Evolutionary conservation across 1,140 invertebrate genomes (phyloP).

Genomic region (Pseudachorutes palmiensis): DNA sequence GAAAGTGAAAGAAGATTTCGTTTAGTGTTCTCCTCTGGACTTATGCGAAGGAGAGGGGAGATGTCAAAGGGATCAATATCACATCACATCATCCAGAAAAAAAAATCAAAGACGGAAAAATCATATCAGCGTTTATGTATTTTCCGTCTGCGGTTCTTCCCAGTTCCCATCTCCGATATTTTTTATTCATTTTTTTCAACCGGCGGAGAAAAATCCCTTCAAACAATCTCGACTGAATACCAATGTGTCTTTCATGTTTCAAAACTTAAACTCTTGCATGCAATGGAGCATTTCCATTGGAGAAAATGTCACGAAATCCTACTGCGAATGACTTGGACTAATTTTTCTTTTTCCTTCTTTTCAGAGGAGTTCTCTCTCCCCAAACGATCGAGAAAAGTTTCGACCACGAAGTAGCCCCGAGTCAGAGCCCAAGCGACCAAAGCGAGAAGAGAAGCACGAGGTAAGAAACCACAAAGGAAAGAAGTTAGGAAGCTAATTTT

Average conservation of each 20-base stretch:
- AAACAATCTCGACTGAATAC: not conserved
- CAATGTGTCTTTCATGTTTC: no score
- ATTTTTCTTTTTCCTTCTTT: conserved; percentile 26
- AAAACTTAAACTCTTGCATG: no score
- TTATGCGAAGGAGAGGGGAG: not conserved
- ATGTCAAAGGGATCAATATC: conserved; percentile 12
- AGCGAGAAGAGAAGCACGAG: conserved; percentile 37
- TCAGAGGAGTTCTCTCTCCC: conserved; percentile 36
- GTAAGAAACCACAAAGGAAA: conserved; percentile 20
- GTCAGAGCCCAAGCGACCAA: conserved; percentile 34
- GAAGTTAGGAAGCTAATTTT: no score
- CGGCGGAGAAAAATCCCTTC: not conserved
- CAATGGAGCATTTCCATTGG: not conserved
- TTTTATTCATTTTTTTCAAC: not conserved
- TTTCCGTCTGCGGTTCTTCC: not conserved
- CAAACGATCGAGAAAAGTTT: conserved; percentile 37
- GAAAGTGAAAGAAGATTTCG: conserved; percentile 5
- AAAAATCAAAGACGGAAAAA: not conserved
- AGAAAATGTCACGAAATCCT: not conserved
- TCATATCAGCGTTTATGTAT: conserved; percentile 1
- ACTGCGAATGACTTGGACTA: conserved; percentile 5
- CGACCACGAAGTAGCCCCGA: conserved; percentile 36
- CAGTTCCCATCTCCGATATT: not conserved
- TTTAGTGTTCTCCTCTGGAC: not conserved
- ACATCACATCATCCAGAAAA: conserved; percentile 7